Conservation (phyloP, 2,888 invertebrate genomes). For the Tachina lurida region DNA sequence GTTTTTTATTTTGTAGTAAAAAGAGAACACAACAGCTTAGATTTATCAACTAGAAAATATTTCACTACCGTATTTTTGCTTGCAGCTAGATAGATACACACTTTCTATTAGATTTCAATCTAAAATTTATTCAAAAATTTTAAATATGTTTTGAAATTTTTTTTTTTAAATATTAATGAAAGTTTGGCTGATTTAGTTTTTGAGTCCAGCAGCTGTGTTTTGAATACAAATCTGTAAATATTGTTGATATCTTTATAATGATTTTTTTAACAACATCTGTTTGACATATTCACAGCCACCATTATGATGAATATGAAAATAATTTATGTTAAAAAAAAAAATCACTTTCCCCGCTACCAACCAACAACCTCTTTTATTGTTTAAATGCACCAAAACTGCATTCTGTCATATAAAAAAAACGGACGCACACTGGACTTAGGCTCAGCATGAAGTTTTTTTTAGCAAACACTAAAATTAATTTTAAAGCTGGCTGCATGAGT, state of each 20-base stretch:
- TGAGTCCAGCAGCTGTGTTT: conserved; percentile 21
- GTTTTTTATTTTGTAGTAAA: neutral
- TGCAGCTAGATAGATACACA: too few relatives aligned
- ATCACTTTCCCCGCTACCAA: conserved; percentile 16
- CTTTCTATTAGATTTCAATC: conserved; percentile 24
- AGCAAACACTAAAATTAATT: conserved; percentile 48
- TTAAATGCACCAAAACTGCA: conserved; percentile 15
- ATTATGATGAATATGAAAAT: neutral
- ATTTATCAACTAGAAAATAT: conserved; percentile 22
- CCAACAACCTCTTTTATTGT: neutral
- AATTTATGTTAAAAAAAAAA: too few relatives aligned
- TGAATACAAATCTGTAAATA: neutral
- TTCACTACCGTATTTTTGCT: neutral
- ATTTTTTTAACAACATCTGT: conserved; percentile 38
- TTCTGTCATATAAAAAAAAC: neutral
- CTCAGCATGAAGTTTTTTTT: conserved; percentile 47
- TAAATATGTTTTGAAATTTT: neutral
- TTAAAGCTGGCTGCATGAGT: neutral
- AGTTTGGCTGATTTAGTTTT: too few relatives aligned
- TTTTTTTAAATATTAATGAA: neutral
- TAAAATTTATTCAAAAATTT: conserved; percentile 4
- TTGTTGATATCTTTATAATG: neutral
- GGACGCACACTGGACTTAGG: conserved; percentile 1
- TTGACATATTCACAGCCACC: neutral
- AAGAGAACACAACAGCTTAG: neutral